Base-by-base conservation (phyloP, 2,113 vertebrate species). In the Ciconia maguari region DNA sequence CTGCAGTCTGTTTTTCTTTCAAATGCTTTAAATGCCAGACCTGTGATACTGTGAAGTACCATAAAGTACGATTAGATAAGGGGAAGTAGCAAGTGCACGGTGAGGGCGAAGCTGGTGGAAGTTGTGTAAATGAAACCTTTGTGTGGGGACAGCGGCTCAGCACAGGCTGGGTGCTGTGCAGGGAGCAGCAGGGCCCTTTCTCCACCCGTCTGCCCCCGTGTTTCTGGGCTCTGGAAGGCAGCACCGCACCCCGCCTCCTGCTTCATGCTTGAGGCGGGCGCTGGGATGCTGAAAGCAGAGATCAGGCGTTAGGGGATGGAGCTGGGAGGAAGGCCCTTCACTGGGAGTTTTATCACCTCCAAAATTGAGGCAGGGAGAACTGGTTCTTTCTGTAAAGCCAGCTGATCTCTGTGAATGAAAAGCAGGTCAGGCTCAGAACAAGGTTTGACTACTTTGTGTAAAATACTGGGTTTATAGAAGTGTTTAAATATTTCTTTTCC, bases 51-150 rank as follows among this genome's bases (percentile, higher is more conserved):
- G 74, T 72, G 41, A 72, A 93, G 95, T 89, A 42, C 74, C 17
- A 11, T 60, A 34, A 75, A 83, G 76, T 70, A 6, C 78, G 95
- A 94, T 96, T 94, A 96, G 95, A 94, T 96, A 96, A 93, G 80
- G 71, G 54, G 75, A 68, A 58, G 88, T 8, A 62, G 83, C 64
- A 41, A 81, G 86, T 58, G 57, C 10, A 2, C 0, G 10, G 32
- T 32, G 85, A 69, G 71, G 84, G 54, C 80, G 26, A 49, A 91
- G 95, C 42, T 7, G 2, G 32, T 46, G 79, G 51, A 54, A 14
- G 20, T 9, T 77, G 75, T 26, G 49, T 11, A 27, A 14, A 34
- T 3, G 68, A 46, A 87, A 29, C 75, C 44, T 52, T 46, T 24
- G 11, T 25, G 0, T 18, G 44, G 66, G 26, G 52, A 27, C 55